A percentile compares a stretch with the other conserved stretches of the same genome.
phyloP scores from a whole-genome alignment of 1,140 invertebrate species.

The Trachymyrmex septentrionalis region DNA sequence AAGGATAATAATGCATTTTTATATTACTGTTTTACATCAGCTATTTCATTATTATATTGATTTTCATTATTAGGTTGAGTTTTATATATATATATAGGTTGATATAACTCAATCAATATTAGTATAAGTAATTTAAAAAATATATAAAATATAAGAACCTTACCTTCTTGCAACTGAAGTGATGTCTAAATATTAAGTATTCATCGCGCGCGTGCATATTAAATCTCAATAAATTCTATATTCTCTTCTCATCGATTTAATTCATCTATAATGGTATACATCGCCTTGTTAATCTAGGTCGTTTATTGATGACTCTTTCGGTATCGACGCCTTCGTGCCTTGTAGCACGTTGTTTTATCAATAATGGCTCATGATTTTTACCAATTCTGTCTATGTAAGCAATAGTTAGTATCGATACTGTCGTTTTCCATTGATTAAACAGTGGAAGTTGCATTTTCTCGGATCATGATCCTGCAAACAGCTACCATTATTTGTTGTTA shows the following conservation, averaged over 20 bases:
- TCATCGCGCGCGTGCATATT: neutral
- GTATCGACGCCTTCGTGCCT: neutral
- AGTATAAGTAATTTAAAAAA: neutral
- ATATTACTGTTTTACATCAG: no score
- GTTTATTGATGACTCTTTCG: slow-evolving; percentile 11
- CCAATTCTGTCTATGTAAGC: neutral
- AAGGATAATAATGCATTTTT: no score
- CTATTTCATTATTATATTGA: no score
- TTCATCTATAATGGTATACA: neutral
- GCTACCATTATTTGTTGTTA: no score
- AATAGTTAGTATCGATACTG: neutral
- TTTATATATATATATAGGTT: no score
- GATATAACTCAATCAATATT: no score
- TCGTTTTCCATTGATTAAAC: neutral
- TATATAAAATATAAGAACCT: neutral
- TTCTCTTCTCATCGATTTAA: slow-evolving; percentile 23
- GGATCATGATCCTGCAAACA: neutral
- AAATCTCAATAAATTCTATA: slow-evolving; percentile 13
- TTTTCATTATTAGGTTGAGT: no score
- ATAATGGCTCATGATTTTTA: slow-evolving; percentile 43
- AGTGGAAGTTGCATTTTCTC: slow-evolving; percentile 27
- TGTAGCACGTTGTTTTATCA: neutral
- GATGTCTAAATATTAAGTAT: neutral
- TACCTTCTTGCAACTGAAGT: neutral
- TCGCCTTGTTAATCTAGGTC: slow-evolving; percentile 31